Evolutionary conservation across 2,797 vertebrate species (phyloP), one percentile per base, ranked within the genome.

Genomic region (Gobionotothen gibberifrons): DNA sequence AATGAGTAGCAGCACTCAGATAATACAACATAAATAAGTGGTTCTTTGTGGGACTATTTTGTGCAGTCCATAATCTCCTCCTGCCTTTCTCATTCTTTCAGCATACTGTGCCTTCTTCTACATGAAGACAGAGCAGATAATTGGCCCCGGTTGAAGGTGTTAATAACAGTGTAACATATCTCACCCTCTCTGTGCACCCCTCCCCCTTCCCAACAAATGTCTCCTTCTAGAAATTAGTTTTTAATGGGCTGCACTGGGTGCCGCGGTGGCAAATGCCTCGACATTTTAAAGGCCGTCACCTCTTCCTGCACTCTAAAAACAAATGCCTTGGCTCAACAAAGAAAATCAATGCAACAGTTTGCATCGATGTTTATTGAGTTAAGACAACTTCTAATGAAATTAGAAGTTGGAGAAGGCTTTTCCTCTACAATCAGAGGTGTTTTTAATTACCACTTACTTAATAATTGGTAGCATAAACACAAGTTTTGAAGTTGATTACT

Each of bases 221-320:
- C 72, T 67, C 61, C 36, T 69, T 55, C 51, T 68, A 67, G 74
- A 85, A 78, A 78, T 76, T 4, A 59, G 26, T 40, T 75, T 85
- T 76, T 78, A 83, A 83, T 81, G 56, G 48, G 40, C 55, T 49
- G 21, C 29, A 1, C 5, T 26, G 70, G 36, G 62, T 48, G 16
- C 52, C 51, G 32, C 32, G 2, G 52, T 19, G 17, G 39, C 16
- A 32, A 48, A 52, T 13, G 48, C 46, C 65, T 68, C 17, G 40
- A 59, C 63, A 74, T 72, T 79, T 74, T 13, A 47, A 54, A 21
- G 12, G 14, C 51, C 19, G 56, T 9, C 69, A 54, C 44, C 57
- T 74, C 39, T 46, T 32, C 49, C 15, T 29, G 21, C n/a, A n/a
- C n/a, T n/a, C n/a, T n/a, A n/a, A n/a, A n/a, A n/a, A n/a, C n/a